Evolutionary conservation across 1,140 invertebrate genomes (phyloP).

Genomic region (Papilio machaon): DNA sequence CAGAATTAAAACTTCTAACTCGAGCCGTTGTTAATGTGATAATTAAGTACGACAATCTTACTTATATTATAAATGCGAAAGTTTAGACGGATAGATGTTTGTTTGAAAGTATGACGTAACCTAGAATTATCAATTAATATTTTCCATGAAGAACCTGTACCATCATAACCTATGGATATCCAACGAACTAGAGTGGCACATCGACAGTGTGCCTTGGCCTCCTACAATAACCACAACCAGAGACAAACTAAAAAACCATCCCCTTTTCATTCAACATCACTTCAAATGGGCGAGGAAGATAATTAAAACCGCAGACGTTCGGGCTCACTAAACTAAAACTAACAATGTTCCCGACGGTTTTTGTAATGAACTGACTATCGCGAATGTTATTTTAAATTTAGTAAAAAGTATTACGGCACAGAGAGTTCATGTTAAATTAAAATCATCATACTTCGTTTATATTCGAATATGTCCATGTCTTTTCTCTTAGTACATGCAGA

Average conservation of each 20-base stretch:
- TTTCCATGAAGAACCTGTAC: too few species aligned
- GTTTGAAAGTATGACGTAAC: too few species aligned
- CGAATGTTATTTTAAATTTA: neutral
- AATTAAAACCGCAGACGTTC: conserved; percentile 16
- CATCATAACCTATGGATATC: neutral
- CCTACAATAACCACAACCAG: neutral
- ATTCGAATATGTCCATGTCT: too few species aligned
- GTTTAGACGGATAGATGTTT: too few species aligned
- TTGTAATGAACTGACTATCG: conserved; percentile 1
- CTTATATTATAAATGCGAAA: too few species aligned
- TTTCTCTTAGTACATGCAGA: too few species aligned
- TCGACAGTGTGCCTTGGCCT: neutral
- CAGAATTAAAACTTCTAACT: neutral
- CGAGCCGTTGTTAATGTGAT: too few species aligned
- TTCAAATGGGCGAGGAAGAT: neutral
- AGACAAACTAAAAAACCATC: conserved; percentile 2
- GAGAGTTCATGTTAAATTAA: neutral
- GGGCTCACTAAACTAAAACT: conserved; percentile 17
- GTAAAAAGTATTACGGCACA: neutral
- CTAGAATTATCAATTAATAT: too few species aligned
- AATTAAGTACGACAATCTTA: too few species aligned
- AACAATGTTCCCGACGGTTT: conserved; percentile 2
- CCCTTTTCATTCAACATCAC: conserved; percentile 9
- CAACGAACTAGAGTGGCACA: neutral
- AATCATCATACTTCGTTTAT: neutral